Conservation (phyloP, 2,113 vertebrate genomes). For the Mola mola region DNA sequence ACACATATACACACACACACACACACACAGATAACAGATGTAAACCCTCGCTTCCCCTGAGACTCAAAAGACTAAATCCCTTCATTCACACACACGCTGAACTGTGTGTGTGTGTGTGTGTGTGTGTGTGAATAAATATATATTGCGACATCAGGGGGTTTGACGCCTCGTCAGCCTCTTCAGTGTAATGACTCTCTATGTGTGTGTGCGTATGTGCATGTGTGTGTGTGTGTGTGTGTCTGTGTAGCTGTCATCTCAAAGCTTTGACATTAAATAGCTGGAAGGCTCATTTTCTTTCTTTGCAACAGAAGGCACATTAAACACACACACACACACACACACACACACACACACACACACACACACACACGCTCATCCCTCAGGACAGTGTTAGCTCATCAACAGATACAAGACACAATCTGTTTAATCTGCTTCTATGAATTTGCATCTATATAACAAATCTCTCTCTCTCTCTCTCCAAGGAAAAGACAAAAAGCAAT, state of each 20-base stretch:
- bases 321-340: constrained; percentile 43
- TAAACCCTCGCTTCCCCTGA: constrained; percentile 28
- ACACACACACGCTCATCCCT: constrained; percentile 29
- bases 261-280: constrained; percentile 60
- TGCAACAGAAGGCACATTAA: constrained; percentile 65
- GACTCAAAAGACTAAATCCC: constrained; percentile 44
- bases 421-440: constrained; percentile 67
- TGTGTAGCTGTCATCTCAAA: constrained; percentile 39
- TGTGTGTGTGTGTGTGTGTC: constrained; percentile 25
- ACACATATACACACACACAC: constrained; percentile 13
- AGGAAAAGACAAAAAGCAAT: constrained; percentile 6
- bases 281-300: constrained; percentile 61
- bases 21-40: constrained; percentile 23
- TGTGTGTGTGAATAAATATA: constrained; percentile 40
- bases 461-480: constrained; percentile 14
- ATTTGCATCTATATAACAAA: constrained; percentile 59
- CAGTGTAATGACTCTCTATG: constrained; percentile 38
- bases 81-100: constrained; percentile 43
- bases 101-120: too few relatives aligned
- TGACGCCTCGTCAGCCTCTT: constrained; percentile 55
- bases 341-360: constrained; percentile 13
- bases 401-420: constrained; percentile 68
- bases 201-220: constrained; percentile 45
- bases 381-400: constrained; percentile 65
- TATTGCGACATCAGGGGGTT: constrained; percentile 37